Base-by-base conservation (phyloP, 2,888 invertebrate species). In the Celastrina argiolus region DNA sequence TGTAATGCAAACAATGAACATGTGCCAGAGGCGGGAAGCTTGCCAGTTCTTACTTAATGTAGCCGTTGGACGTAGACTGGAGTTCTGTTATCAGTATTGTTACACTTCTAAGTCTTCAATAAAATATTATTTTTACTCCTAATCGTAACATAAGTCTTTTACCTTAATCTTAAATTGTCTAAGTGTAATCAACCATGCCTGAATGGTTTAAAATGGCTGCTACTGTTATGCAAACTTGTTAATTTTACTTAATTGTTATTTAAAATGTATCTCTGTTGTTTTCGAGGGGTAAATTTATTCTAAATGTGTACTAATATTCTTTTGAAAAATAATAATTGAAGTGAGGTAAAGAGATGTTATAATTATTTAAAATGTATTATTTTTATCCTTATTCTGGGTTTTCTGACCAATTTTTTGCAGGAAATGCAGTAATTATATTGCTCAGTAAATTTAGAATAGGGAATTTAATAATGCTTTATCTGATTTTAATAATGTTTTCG, bases 91-190 rank as follows among this genome's bases (percentile, higher is more conserved):
- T 61, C 61, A 61, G 61, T 61, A 61, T 61, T 61, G 61, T 61
- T 61, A 61, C 61, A 61, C 39, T 39, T 61, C 39, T 61, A 61
- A 61, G 61, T 61, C 61, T 61, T 61, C 61, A 61, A 22, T 61
- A 61, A 61, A 61, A 36, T 61, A 39, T 39, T 36, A 61, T 36
- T 61, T 58, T 26, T 61, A 59, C 59, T 61, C 39, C 36, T 61
- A 39, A 59, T 36, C 14, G 2, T 59, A 36, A 59, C 10, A 7
- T 59, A 36, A 61, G 61, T 61, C 31, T 36, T 31, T 31, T n/a
- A n/a, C n/a, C n/a, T n/a, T n/a, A n/a, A n/a, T n/a, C n/a, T n/a
- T 34, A 59, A 59, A 59, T 34, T 59, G 16, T 59, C 34, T 34
- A 59, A 59, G 34, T 61, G 36, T 61, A 61, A 59, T 12, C 34